Conservation (phyloP, 2,797 vertebrate species). For the Manis crassicaudata region DNA sequence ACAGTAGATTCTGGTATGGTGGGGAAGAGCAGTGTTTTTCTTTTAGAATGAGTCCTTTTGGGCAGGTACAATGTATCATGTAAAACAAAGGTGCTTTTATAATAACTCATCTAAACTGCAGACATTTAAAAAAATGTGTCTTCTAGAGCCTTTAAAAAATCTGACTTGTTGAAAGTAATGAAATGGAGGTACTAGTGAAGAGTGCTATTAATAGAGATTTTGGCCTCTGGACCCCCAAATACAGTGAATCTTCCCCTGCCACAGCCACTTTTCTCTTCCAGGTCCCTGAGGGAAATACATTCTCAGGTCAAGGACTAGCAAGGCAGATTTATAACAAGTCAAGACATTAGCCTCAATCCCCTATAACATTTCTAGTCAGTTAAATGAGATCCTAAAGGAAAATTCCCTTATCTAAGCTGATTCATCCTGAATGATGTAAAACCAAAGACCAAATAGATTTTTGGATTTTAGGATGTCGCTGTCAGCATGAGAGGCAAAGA, state of each 20-base stretch:
- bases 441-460: background rate
- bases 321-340: background rate
- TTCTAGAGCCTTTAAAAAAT: slow-evolving; percentile 13
- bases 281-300: background rate
- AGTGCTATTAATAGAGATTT: background rate
- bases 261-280: background rate
- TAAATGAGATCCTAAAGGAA: background rate
- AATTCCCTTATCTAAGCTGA: slow-evolving; percentile 44
- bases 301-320: background rate
- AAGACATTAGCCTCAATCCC: background rate
- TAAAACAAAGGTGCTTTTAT: slow-evolving; percentile 52
- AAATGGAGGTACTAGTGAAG: background rate
- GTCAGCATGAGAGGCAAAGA: background rate
- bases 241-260: background rate
- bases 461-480: background rate
- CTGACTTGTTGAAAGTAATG: background rate
- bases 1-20: background rate
- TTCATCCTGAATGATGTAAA: slow-evolving; percentile 47
- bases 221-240: background rate
- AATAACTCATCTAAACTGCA: background rate
- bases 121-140: slow-evolving; percentile 15
- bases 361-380: background rate
- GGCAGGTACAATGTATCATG: background rate
- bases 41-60: slow-evolving; percentile 38
- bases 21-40: background rate